Conservation (phyloP, 2,797 vertebrate genomes). For the Craterocephalus amniculus region DNA sequence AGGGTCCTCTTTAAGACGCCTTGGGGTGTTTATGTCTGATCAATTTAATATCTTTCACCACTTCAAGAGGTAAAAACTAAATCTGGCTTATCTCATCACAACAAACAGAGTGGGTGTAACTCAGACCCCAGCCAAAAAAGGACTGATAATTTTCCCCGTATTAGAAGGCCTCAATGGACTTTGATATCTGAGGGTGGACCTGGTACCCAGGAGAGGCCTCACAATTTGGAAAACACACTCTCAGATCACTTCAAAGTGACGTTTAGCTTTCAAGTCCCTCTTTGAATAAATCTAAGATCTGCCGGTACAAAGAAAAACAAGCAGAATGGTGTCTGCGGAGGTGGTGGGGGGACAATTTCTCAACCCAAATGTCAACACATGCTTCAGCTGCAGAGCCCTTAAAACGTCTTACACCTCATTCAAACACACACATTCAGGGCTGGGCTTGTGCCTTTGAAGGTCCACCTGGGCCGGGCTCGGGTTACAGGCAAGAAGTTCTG, state of each 20-base stretch:
- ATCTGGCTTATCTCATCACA: conserved; percentile 56
- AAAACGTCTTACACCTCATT: conserved; percentile 28
- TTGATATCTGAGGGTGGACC: conserved; percentile 55
- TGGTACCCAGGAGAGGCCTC: conserved; percentile 59
- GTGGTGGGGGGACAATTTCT: conserved; percentile 41
- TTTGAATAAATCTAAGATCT: conserved; percentile 61
- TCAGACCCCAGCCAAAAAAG: conserved; percentile 40
- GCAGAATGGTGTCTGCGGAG: conserved; percentile 13
- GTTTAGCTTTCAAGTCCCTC: conserved; percentile 67
- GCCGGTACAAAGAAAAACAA: conserved; percentile 71
- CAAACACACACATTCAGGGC: conserved; percentile 27
- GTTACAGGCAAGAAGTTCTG: conserved; percentile 51
- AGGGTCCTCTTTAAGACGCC: conserved; percentile 44
- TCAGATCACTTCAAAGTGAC: conserved; percentile 66
- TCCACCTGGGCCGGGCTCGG: conserved; percentile 69
- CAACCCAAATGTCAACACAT: conserved; percentile 74
- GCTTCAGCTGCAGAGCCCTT: conserved; percentile 61
- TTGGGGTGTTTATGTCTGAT: conserved; percentile 39
- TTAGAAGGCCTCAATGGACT: conserved; percentile 43
- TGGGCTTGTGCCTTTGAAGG: conserved; percentile 69
- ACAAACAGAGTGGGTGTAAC: conserved; percentile 53
- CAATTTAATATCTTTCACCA: conserved; percentile 54
- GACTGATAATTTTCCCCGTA: conserved; percentile 41
- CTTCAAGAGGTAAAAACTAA: conserved; percentile 46
- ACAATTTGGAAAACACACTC: conserved; percentile 58